Evolutionary conservation across 2,113 vertebrate species (phyloP).

Genomic region (rabbit (Oryctolagus cuniculus)): mOryCun1.1 NC_091441.1:116157501-116158000

Average conservation of each 20-base stretch:
- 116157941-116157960: background rate
- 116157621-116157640: background rate
- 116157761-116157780: background rate
- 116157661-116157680: background rate
- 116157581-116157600: background rate
- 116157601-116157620: background rate
- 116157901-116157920: background rate
- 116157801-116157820: background rate
- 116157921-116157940: no score
- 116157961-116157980: background rate
- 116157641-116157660: rapidly evolving
- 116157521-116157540: background rate
- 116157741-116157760: background rate
- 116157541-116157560: background rate
- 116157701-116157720: no score
- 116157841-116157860: background rate
- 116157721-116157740: background rate
- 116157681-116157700: background rate
- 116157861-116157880: background rate
- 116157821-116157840: background rate
- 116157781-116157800: background rate
- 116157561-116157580: background rate
- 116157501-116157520: background rate
- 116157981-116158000: background rate
- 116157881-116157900: background rate